Percentiles rank a stretch among this genome's conserved stretches.
These are phyloP conservation scores for Cydia splendana DNA, from an alignment of 1,140 invertebrate genomes.

Conservation along the genomic window DNA sequence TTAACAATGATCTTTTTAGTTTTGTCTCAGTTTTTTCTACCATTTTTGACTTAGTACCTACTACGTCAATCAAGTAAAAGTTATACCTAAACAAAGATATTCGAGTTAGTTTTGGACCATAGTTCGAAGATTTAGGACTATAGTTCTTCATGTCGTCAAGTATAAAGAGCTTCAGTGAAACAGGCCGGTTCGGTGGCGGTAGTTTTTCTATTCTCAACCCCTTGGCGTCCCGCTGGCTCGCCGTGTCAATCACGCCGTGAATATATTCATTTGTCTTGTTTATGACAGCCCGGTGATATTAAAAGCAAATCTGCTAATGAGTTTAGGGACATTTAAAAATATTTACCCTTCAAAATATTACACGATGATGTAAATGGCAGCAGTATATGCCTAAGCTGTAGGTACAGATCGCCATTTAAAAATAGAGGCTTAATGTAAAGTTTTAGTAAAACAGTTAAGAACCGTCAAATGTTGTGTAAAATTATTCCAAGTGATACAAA, in stretches of 20 bases:
- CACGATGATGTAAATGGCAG: conserved; percentile 38
- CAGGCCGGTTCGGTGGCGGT: conserved; percentile 63
- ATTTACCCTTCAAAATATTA: conserved; percentile 60
- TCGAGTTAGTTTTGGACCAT: too few relatives aligned
- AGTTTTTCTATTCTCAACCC: conserved; percentile 62
- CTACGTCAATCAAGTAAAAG: too few relatives aligned
- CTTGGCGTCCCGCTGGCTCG: conserved; percentile 68
- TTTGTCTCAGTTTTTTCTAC: too few relatives aligned
- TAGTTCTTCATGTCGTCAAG: not conserved
- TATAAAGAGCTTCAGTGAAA: conserved; percentile 45
- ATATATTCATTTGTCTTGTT: conserved; percentile 56
- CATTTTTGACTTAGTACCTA: too few relatives aligned
- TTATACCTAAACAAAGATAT: too few relatives aligned
- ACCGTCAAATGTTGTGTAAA: too few relatives aligned
- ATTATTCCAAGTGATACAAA: too few relatives aligned
- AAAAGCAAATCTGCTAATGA: conserved; percentile 58
- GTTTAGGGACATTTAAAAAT: conserved; percentile 42
- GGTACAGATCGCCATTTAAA: too few relatives aligned
- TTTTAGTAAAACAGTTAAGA: too few relatives aligned
- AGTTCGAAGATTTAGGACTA: too few relatives aligned
- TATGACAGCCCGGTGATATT: conserved; percentile 58
- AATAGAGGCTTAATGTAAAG: too few relatives aligned
- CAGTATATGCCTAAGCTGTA: conserved; percentile 36
- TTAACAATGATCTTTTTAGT: too few relatives aligned
- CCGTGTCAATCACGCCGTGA: conserved; percentile 64